phyloP scores from a whole-genome alignment of 1,140 invertebrate genomes.

The Amyelois transitella region DNA sequence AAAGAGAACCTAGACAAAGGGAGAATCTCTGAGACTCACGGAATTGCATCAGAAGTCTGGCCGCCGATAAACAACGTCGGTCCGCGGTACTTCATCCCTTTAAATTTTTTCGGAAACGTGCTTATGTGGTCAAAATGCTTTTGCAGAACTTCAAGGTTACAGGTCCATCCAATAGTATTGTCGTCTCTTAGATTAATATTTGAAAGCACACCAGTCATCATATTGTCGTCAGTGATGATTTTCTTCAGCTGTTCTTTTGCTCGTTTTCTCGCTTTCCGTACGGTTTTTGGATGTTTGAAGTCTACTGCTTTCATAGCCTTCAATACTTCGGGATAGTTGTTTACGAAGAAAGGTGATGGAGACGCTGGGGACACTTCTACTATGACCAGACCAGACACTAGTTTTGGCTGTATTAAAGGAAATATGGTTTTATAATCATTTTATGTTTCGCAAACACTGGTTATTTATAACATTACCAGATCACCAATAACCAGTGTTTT shows the following conservation, averaged over 20 bases:
- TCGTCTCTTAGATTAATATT: conserved; percentile 39
- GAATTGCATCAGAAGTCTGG: conserved; percentile 44
- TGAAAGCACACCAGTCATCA: conserved; percentile 30
- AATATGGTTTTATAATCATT: background rate
- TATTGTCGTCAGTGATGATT: conserved; percentile 26
- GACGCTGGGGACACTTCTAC: conserved; percentile 83
- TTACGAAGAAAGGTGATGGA: conserved; percentile 67
- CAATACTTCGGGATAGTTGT: conserved; percentile 73
- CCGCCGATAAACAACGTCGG: conserved; percentile 47
- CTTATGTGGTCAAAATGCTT: conserved; percentile 38
- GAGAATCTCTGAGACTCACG: conserved; percentile 27
- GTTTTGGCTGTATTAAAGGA: conserved; percentile 73
- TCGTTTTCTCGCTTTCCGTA: conserved; percentile 24
- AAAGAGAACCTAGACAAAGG: background rate
- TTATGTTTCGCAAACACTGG: too few relatives aligned
- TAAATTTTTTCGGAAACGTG: conserved; percentile 32
- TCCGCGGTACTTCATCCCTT: conserved; percentile 31
- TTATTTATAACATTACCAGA: too few relatives aligned
- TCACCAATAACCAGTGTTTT: too few relatives aligned
- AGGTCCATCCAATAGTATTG: conserved; percentile 42
- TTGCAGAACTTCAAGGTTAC: conserved; percentile 41
- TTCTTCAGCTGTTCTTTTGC: conserved; percentile 32
- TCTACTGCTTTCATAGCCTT: conserved; percentile 70
- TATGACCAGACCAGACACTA: conserved; percentile 81
- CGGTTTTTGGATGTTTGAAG: conserved; percentile 31